Evolutionary conservation across 2,797 vertebrate genomes (phyloP).

Genomic region (Sarcoramphus papa): DNA sequence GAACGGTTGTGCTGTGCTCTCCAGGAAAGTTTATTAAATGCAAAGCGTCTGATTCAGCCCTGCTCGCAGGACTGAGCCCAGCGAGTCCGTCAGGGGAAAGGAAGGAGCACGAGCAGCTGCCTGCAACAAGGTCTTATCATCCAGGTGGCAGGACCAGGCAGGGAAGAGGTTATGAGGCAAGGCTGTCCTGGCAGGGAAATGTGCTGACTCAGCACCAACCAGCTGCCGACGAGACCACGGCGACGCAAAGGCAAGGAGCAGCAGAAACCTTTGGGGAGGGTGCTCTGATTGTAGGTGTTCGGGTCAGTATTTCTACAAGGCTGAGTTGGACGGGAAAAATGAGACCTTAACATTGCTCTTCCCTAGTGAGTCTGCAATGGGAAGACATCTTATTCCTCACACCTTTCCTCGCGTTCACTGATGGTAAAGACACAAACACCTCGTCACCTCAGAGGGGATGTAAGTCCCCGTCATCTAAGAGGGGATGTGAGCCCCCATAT

Average conservation of each 20-base stretch:
- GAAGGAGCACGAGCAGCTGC: neutral
- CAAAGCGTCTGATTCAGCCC: neutral
- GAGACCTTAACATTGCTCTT: neutral
- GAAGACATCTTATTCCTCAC: neutral
- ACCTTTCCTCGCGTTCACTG: neutral
- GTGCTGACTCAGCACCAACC: neutral
- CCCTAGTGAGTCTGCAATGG: neutral
- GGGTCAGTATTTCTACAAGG: neutral
- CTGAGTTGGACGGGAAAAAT: neutral
- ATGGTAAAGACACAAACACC: neutral
- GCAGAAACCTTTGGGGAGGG: neutral
- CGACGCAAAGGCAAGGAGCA: no score
- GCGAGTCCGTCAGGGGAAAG: neutral
- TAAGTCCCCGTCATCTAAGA: no score
- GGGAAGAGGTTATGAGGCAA: neutral
- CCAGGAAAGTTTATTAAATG: neutral
- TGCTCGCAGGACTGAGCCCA: neutral
- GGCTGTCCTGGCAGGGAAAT: neutral
- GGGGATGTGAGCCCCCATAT: accelerated
- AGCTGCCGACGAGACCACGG: no score
- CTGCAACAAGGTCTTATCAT: neutral
- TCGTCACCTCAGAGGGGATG: neutral
- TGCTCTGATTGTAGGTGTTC: neutral
- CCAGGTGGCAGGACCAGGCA: neutral
- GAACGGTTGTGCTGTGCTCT: neutral